Evolutionary conservation across 2,888 invertebrate genomes (phyloP).

Genomic region (Netelia melanura): DNA sequence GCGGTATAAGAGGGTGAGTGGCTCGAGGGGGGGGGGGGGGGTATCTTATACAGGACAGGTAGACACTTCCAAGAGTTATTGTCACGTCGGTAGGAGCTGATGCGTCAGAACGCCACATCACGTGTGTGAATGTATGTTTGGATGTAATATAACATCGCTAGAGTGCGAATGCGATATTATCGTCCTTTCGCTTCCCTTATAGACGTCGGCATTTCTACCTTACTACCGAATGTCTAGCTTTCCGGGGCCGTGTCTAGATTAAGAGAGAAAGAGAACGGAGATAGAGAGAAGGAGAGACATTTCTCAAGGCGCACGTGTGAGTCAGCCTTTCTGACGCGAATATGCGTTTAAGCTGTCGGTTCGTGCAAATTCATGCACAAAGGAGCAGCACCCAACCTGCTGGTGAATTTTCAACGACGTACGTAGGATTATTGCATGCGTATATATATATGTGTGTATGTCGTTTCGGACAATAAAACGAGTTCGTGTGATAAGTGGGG

Average conservation of each 20-base stretch:
- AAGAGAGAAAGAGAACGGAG: not conserved
- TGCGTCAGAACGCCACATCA: constrained; percentile 57
- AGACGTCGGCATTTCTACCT: constrained; percentile 12
- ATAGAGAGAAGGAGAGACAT: constrained; percentile 13
- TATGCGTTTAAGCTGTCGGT: constrained; percentile 59
- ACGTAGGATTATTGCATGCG: not conserved
- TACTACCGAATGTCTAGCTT: constrained; percentile 19
- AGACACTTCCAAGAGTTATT: constrained; percentile 57
- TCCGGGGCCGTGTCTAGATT: not conserved
- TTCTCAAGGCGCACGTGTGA: constrained; percentile 46
- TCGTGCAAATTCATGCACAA: constrained; percentile 55
- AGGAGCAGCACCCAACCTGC: constrained; percentile 25
- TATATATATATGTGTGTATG: not conserved
- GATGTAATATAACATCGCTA: constrained; percentile 29
- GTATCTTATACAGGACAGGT: constrained; percentile 21
- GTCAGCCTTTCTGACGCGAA: constrained; percentile 51
- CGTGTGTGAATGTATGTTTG: not conserved
- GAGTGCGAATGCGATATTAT: constrained; percentile 58
- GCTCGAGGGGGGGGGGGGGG: not conserved
- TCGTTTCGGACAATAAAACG: not conserved
- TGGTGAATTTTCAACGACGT: constrained; percentile 35
- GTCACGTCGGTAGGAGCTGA: constrained; percentile 51
- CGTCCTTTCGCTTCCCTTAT: constrained; percentile 44
- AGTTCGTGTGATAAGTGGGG: not conserved
- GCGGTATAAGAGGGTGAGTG: not conserved